Base-by-base conservation (phyloP, 2,113 vertebrate genomes). In the Neodontobutis hainanensis region DNA sequence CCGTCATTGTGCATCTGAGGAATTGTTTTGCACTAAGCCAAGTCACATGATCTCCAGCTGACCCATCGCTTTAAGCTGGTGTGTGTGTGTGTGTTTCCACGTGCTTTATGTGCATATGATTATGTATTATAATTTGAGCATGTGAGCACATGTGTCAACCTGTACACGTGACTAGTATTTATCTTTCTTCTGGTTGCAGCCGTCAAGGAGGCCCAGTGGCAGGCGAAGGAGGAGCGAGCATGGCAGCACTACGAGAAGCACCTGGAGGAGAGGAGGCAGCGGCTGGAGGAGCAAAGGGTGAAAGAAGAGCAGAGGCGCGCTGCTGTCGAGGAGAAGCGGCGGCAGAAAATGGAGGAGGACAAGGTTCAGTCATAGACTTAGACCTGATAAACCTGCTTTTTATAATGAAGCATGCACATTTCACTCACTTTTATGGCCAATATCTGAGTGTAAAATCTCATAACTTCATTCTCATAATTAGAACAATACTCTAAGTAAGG, bases 291-390 rank as follows among this genome's bases (percentile, higher is more conserved):
- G 64, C 96, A 97, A 85, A 89, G 96, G 67, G 10, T 92, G 11
- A 97, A 94, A 75, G 97, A 98, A 77, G 96, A 97, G 4, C 94
- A 84, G 70, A 92, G 95, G 53, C 85, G n/a, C n/a, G 89, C 88
- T 2, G 96, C 96, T 0, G 97, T 98, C 70, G 96, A 98, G 83
- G 96, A 98, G 75, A 98, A 99, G 70, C 89, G 97, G 40, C 93
- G 93, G 27, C 95, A 95, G 85, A 94, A 93, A 42, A 68, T 94
- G 5, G 95, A 97, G 79, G 96, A 99, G 61, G 96, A 99, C 63
- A 94, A 95, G 90, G 97, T 97, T 61, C 61, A 8, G 6, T 68
- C 32, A 3, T 11, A 4, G 45, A 16, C 35, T 19, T 3, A 4
- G 11, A 10, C 4, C 8, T 42, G 15, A 16, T 11, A 44, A 12